Conservation (phyloP, 2,888 invertebrate genomes). For the Hydrotaea diabolus region DNA sequence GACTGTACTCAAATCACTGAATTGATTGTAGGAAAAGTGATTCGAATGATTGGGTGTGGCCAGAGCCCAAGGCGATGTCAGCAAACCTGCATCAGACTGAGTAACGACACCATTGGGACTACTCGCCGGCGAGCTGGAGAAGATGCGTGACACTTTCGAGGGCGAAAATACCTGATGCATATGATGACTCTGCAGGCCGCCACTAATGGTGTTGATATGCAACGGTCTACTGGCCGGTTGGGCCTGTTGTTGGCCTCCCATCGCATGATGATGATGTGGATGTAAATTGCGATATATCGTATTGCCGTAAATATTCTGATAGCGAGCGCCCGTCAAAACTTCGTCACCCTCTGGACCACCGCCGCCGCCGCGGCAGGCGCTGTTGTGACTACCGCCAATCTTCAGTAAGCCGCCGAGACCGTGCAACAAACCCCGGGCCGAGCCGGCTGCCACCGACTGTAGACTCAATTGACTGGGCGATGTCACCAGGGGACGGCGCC, state of each 20-base stretch:
- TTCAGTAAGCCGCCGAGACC: constrained; percentile 76
- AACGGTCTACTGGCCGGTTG: constrained; percentile 79
- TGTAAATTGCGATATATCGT: constrained; percentile 75
- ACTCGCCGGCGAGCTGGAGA: constrained; percentile 86
- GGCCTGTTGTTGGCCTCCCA: constrained; percentile 65
- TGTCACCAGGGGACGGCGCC: constrained; percentile 85
- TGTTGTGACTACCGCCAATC: constrained; percentile 70
- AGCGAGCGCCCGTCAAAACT: constrained; percentile 72
- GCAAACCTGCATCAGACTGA: constrained; percentile 73
- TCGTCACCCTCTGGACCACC: constrained; percentile 63
- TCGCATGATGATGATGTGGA: constrained; percentile 41
- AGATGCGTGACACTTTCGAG: constrained; percentile 82
- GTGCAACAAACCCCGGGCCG: constrained; percentile 83
- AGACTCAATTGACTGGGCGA: constrained; percentile 86
- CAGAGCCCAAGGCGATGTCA: constrained; percentile 86
- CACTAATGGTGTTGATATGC: constrained; percentile 80
- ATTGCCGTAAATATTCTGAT: constrained; percentile 77
- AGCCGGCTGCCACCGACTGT: constrained; percentile 83
- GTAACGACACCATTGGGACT: constrained; percentile 74
- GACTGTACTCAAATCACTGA: constrained; percentile 93
- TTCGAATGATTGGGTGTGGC: constrained; percentile 75
- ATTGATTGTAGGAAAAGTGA: constrained; percentile 81
- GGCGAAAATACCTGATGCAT: constrained; percentile 74
- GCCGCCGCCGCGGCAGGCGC: constrained; percentile 48
- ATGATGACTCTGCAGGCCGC: constrained; percentile 67